A percentile compares a stretch with the other conserved stretches of the same genome.
Conservation (phyloP, 2,797 vertebrate species). For the Sternotherus odoratus region DNA sequence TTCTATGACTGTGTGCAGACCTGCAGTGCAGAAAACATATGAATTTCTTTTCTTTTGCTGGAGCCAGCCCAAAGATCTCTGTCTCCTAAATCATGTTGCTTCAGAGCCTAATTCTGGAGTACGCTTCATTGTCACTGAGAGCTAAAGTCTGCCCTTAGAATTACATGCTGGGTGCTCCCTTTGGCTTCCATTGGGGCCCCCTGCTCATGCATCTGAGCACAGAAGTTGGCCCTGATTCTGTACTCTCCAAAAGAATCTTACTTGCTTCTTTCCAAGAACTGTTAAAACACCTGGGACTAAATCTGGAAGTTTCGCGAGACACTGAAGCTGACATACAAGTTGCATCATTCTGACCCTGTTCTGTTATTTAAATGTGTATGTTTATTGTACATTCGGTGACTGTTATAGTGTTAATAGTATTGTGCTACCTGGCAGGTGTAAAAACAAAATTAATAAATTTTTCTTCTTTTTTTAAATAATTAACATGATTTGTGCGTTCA, state of each 20-base stretch:
- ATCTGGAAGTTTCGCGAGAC: slow-evolving; percentile 49
- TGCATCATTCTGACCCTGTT: slow-evolving; percentile 52
- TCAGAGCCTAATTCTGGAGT: not conserved
- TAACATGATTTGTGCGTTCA: slow-evolving; percentile 36
- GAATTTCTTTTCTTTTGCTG: not conserved
- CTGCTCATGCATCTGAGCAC: fast-evolving
- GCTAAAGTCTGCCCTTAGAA: fast-evolving
- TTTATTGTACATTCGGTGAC: slow-evolving; percentile 79
- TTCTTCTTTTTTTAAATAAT: slow-evolving; percentile 59
- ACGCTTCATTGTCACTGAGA: not conserved
- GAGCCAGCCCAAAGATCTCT: not conserved
- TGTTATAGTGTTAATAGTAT: slow-evolving; percentile 77
- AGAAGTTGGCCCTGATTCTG: not conserved
- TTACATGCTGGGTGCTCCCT: fast-evolving
- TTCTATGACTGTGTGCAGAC: not conserved
- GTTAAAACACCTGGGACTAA: slow-evolving; percentile 39
- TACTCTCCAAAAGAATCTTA: not conserved
- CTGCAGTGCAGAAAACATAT: slow-evolving; percentile 20
- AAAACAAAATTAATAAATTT: slow-evolving; percentile 76
- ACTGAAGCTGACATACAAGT: slow-evolving; percentile 52
- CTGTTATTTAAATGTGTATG: slow-evolving; percentile 81
- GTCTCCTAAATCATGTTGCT: fast-evolving
- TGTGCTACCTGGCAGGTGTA: slow-evolving; percentile 71
- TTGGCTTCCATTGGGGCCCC: fast-evolving
- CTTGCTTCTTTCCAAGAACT: slow-evolving; percentile 37